A percentile compares a stretch with the other conserved stretches of the same genome.
These are phyloP conservation scores for Pachypanchax playfairii DNA, from an alignment of 2,113 vertebrate species.

Conservation along the genomic window DNA sequence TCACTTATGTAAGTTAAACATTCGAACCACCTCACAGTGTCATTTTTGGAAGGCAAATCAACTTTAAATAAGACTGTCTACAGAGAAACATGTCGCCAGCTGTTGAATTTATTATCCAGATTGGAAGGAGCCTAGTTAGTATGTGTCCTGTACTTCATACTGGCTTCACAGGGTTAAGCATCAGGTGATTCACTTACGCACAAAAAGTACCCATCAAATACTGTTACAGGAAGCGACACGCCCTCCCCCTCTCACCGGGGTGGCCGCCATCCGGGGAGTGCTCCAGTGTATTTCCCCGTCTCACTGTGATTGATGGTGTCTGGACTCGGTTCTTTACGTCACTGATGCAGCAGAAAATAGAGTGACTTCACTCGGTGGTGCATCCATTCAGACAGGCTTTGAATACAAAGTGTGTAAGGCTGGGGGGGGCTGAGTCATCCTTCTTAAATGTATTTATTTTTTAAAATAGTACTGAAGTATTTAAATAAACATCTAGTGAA, in stretches of 20 bases:
- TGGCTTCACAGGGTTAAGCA: slow-evolving; percentile 11
- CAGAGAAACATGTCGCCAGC: slow-evolving; percentile 8
- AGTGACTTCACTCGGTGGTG: slow-evolving; percentile 40
- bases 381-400: slow-evolving; percentile 1
- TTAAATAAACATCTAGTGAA: not conserved
- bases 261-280: slow-evolving; percentile 25
- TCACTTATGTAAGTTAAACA: too few relatives aligned
- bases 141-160: slow-evolving; percentile 27
- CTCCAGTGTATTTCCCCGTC: slow-evolving; percentile 52
- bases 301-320: slow-evolving; percentile 65
- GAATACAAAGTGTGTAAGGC: not conserved
- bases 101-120: slow-evolving; percentile 44
- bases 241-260: not conserved
- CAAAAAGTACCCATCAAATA: slow-evolving; percentile 8
- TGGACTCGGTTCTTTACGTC: slow-evolving; percentile 55
- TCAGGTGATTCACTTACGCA: not conserved
- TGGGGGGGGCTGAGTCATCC: not conserved
- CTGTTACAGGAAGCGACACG: slow-evolving; percentile 29
- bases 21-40: too few relatives aligned
- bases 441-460: not conserved
- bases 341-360: slow-evolving; percentile 39
- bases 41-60: slow-evolving; percentile 9
- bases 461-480: too few relatives aligned
- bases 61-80: slow-evolving; percentile 10
- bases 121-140: slow-evolving; percentile 22